phyloP scores from a whole-genome alignment of 2,113 vertebrate genomes.

The Pagrus major region DNA sequence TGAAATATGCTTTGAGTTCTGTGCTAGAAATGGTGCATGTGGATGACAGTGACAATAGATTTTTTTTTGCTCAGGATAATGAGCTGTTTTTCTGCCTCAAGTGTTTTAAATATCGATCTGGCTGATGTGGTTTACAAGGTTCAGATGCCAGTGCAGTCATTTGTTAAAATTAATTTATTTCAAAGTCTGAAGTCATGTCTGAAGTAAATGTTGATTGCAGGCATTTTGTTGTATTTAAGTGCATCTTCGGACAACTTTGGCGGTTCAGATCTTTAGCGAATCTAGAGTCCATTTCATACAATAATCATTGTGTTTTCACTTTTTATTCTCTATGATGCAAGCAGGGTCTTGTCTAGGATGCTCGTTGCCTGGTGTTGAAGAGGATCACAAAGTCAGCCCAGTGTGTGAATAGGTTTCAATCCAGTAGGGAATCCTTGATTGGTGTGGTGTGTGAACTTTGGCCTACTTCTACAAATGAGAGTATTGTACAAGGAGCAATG shows the following conservation, averaged over 20 bases:
- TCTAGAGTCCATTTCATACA: background rate
- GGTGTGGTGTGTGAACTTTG: background rate
- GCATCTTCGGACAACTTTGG: too few species aligned
- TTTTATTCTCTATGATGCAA: background rate
- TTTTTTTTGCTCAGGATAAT: background rate
- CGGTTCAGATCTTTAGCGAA: background rate
- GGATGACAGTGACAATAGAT: background rate
- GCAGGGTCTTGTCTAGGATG: background rate
- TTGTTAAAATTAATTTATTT: background rate
- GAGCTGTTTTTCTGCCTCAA: background rate
- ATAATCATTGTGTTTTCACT: background rate
- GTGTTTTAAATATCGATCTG: background rate
- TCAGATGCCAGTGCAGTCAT: background rate
- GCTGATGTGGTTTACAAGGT: background rate
- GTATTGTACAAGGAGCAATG: background rate
- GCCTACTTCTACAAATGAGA: background rate
- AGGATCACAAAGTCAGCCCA: background rate
- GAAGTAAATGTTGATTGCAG: background rate
- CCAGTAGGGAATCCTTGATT: background rate
- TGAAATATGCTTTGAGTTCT: background rate
- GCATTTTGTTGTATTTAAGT: background rate
- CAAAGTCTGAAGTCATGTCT: too few species aligned
- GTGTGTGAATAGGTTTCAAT: background rate
- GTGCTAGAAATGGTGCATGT: background rate
- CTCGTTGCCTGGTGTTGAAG: background rate